These are phyloP conservation scores for Xestia c-nigrum DNA, from an alignment of 2,888 invertebrate genomes.

Conservation along the genomic window DNA sequence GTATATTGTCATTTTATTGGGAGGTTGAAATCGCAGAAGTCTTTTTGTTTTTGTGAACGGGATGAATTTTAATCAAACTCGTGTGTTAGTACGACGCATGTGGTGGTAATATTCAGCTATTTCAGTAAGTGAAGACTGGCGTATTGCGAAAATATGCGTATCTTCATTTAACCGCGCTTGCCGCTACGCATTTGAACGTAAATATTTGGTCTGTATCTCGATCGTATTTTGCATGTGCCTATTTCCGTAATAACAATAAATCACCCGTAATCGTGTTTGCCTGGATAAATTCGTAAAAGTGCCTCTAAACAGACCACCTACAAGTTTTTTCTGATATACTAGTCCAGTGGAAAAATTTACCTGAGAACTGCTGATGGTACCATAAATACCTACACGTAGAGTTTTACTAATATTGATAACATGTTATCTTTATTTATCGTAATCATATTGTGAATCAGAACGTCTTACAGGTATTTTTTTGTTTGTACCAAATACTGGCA, in stretches of 20 bases:
- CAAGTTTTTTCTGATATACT: constrained; percentile 28
- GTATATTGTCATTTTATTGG: background rate
- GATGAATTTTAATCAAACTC: constrained; percentile 4
- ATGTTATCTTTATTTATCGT: constrained; percentile 33
- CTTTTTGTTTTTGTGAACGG: background rate
- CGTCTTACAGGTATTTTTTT: background rate
- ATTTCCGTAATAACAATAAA: constrained; percentile 63
- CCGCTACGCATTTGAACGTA: constrained; percentile 60
- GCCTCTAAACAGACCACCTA: constrained; percentile 31
- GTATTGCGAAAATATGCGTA: constrained; percentile 40
- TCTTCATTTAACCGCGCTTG: constrained; percentile 44
- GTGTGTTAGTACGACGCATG: constrained; percentile 12
- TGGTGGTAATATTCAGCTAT: constrained; percentile 34
- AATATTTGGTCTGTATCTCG: constrained; percentile 64
- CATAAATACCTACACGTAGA: constrained; percentile 1
- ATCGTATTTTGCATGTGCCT: constrained; percentile 53
- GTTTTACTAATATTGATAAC: constrained; percentile 28
- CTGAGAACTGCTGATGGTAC: constrained; percentile 1
- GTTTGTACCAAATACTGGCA: constrained; percentile 4
- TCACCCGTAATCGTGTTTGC: constrained; percentile 35
- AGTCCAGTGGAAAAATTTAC: constrained; percentile 40
- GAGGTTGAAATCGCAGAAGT: background rate
- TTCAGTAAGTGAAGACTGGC: constrained; percentile 26
- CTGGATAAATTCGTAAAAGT: constrained; percentile 35
- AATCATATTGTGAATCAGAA: constrained; percentile 47